These are phyloP conservation scores for Epizoanthus scotinus DNA, from an alignment of 92 coral and sea anemone species.

Conservation along the genomic window DNA sequence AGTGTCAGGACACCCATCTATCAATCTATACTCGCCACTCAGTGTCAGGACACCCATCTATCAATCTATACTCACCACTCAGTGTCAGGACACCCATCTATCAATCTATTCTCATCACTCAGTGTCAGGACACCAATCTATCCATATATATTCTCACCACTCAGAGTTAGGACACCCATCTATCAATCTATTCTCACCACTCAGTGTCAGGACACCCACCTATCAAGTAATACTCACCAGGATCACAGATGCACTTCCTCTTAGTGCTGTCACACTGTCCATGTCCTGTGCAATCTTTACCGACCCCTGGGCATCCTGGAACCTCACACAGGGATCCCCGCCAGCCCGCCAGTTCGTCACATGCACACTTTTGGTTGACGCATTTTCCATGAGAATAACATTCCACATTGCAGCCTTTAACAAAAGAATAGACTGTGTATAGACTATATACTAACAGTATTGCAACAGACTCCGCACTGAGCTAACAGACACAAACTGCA, in stretches of 20 bases:
- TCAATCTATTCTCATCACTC: constrained; percentile 33
- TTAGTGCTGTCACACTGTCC: constrained; percentile 69
- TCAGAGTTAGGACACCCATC: no score
- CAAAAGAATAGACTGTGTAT: no score
- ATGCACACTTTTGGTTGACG: constrained; percentile 48
- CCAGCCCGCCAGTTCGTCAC: constrained; percentile 69
- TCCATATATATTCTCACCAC: no score
- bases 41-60: background rate
- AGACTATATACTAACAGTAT: no score
- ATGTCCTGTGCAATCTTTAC: constrained; percentile 69
- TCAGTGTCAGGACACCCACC: background rate
- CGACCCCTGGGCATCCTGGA: constrained; percentile 74
- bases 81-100: background rate
- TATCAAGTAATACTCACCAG: constrained; percentile 45
- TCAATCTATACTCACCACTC: constrained; percentile 36
- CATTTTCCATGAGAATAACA: constrained; percentile 72
- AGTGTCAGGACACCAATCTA: background rate
- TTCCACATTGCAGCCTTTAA: constrained; percentile 58
- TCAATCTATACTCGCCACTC: constrained; percentile 34
- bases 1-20: background rate
- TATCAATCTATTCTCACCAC: constrained; percentile 35
- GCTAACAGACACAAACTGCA: no score
- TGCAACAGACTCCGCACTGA: no score
- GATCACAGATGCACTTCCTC: constrained; percentile 70
- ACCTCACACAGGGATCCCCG: constrained; percentile 73